A percentile compares a stretch with the other conserved stretches of the same genome.
These are phyloP conservation scores for Drosophila biarmipes DNA, from an alignment of 1,140 invertebrate species.

Conservation along the genomic window DNA sequence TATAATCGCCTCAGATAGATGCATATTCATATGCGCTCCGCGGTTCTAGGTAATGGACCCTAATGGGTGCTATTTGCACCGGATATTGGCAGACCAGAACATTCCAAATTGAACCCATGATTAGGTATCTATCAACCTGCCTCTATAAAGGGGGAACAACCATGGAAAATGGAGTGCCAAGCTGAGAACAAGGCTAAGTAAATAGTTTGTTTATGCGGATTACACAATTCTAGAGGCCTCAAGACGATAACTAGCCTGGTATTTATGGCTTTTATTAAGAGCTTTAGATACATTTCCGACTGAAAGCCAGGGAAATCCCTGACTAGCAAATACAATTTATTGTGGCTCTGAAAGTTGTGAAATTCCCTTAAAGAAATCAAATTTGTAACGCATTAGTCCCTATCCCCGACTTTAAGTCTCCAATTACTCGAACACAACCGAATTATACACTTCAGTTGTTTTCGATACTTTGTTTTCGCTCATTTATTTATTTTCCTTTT, in stretches of 20 bases:
- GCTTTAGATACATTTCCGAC: not conserved
- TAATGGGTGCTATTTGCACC: conserved; percentile 44
- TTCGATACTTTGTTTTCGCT: conserved; percentile 36
- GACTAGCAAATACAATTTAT: not conserved
- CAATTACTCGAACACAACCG: conserved; percentile 40
- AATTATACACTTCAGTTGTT: conserved; percentile 50
- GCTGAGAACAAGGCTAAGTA: conserved; percentile 2
- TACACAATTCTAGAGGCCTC: not conserved
- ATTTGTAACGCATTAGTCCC: conserved; percentile 36
- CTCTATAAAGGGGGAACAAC: conserved; percentile 20
- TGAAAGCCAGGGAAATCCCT: not conserved
- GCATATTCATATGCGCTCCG: conserved; percentile 24
- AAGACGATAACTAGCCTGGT: not conserved
- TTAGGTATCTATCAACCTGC: conserved; percentile 14
- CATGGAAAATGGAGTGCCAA: conserved; percentile 16
- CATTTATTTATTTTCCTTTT: conserved; percentile 38
- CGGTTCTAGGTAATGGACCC: conserved; percentile 12
- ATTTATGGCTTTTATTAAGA: not conserved
- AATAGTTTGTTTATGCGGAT: not conserved
- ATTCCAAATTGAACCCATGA: conserved; percentile 22
- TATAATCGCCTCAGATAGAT: conserved; percentile 16
- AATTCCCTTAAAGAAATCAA: conserved; percentile 38
- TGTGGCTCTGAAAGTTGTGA: conserved; percentile 2
- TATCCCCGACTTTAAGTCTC: conserved; percentile 32
- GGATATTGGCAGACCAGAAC: conserved; percentile 18